These are phyloP conservation scores for Bombyx mandarina DNA, from an alignment of 1,140 invertebrate species.

Conservation along the genomic window DNA sequence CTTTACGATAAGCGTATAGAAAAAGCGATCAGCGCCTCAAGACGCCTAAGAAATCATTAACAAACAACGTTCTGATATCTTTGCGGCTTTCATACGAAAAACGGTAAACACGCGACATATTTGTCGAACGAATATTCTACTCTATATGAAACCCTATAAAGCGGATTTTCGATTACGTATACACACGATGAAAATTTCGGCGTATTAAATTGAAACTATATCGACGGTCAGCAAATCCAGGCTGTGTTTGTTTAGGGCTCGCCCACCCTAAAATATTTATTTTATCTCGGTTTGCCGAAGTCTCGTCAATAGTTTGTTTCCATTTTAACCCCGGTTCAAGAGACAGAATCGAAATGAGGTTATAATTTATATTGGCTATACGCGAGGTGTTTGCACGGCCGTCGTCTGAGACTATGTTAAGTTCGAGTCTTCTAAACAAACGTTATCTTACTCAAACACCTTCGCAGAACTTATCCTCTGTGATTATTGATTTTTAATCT, in stretches of 20 bases:
- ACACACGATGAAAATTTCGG: slow-evolving; percentile 56
- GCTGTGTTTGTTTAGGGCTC: slow-evolving; percentile 65
- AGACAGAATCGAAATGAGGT: slow-evolving; percentile 52
- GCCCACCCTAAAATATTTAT: slow-evolving; percentile 70
- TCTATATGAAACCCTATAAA: slow-evolving; percentile 20
- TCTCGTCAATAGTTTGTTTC: slow-evolving; percentile 64
- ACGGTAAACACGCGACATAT: slow-evolving; percentile 11
- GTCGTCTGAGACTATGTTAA: slow-evolving; percentile 47
- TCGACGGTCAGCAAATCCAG: slow-evolving; percentile 66
- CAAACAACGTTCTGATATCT: slow-evolving; percentile 30
- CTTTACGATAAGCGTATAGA: slow-evolving; percentile 10
- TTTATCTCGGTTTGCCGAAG: slow-evolving; percentile 67
- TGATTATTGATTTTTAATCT: slow-evolving; percentile 49
- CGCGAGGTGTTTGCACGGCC: slow-evolving; percentile 40
- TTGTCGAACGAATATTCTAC: slow-evolving; percentile 6
- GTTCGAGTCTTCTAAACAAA: slow-evolving; percentile 45
- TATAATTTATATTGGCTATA: slow-evolving; percentile 55
- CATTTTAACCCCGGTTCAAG: slow-evolving; percentile 53
- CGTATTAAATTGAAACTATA: slow-evolving; percentile 68
- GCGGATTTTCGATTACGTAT: slow-evolving; percentile 20
- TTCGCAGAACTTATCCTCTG: slow-evolving; percentile 51
- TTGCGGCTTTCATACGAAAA: slow-evolving; percentile 7
- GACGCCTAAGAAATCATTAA: slow-evolving; percentile 25
- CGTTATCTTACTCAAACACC: slow-evolving; percentile 56
- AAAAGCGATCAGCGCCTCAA: slow-evolving; percentile 13